Evolutionary conservation across 2,888 invertebrate genomes (phyloP), one percentile per base, ranked within the genome.

Genomic region (Mylabris sibirica): DNA sequence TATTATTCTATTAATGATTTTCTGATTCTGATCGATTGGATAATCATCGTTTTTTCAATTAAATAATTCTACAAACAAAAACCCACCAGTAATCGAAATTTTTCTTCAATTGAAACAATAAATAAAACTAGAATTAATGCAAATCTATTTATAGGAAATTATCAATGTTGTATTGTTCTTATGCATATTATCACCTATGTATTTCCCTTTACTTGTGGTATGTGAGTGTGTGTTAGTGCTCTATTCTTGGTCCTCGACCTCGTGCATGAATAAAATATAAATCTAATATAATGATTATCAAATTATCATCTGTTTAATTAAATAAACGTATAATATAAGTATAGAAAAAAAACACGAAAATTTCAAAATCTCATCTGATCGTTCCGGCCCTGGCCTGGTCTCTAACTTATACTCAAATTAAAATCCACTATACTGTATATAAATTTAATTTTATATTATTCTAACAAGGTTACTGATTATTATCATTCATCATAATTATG

Each of bases 361-460:
- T 49, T 49, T 20, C 20, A 49, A 49, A 49, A 49, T 49, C 49
- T 49, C 49, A 49, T 20, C 17, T 20, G 49, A 49, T 49, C 8
- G 20, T 49, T 49, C 17, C 49, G 49, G 49, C 49, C 49, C 49
- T 49, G 49, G 49, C 49, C 49, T 49, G 49, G 49, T 49, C 49
- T 49, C 12, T 12, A 14, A 3, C 11, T 11, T 11, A 35, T 8
- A 41, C 1, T 41, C 12, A 41, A 41, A 41, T 41, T 41, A 41
- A 41, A 41, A 41, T 12, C 2, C 9, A 35, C 9, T 4, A 30
- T 4, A 30, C 12, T 41, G n/a, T 41, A 1, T 20, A 20, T 49
- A 20, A 44, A 44, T 44, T 44, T 44, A 30, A 30, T 30, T 49
- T 49, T 5, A 20, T 5, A 49, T 20, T 17, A 9, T 20, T 20